phyloP scores from a whole-genome alignment of 2,113 vertebrate genomes.

The Pseudonaja textilis region DNA sequence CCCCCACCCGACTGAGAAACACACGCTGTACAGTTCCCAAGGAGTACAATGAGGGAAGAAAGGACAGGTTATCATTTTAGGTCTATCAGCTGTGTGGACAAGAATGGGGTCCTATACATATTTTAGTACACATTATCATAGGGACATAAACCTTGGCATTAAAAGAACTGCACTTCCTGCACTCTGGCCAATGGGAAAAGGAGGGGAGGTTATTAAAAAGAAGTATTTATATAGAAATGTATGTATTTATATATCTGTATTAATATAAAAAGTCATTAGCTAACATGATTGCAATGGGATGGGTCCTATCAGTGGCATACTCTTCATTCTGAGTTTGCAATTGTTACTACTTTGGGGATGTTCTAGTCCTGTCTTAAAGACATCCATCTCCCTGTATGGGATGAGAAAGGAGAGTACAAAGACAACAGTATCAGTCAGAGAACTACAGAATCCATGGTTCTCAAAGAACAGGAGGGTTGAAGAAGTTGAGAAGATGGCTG shows the following conservation, averaged over 20 bases:
- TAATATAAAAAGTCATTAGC: conserved; percentile 26
- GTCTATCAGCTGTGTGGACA: background rate
- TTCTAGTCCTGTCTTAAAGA: conserved; percentile 11
- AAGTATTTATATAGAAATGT: conserved; percentile 36
- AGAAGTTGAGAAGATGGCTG: background rate
- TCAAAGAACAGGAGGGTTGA: background rate
- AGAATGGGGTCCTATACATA: conserved; percentile 12
- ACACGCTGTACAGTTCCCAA: conserved; percentile 34
- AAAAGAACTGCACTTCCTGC: conserved; percentile 13
- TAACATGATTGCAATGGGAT: conserved; percentile 8
- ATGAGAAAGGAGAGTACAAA: background rate
- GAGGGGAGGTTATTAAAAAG: conserved; percentile 26
- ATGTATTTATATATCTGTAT: conserved; percentile 31
- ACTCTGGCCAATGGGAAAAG: conserved; percentile 3
- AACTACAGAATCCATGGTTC: background rate
- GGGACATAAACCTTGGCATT: conserved; percentile 25
- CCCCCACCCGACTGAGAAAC: conserved; percentile 23
- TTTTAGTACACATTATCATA: conserved; percentile 26
- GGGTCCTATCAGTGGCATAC: background rate
- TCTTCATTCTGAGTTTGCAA: background rate
- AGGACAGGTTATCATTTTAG: background rate
- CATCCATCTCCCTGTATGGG: background rate
- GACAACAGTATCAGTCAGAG: background rate
- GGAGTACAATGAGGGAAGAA: conserved; percentile 2
- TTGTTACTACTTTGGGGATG: background rate